Evolutionary conservation across 2,888 invertebrate species (phyloP), one percentile per base, ranked within the genome.

Genomic region (Dryococelus australis): DNA sequence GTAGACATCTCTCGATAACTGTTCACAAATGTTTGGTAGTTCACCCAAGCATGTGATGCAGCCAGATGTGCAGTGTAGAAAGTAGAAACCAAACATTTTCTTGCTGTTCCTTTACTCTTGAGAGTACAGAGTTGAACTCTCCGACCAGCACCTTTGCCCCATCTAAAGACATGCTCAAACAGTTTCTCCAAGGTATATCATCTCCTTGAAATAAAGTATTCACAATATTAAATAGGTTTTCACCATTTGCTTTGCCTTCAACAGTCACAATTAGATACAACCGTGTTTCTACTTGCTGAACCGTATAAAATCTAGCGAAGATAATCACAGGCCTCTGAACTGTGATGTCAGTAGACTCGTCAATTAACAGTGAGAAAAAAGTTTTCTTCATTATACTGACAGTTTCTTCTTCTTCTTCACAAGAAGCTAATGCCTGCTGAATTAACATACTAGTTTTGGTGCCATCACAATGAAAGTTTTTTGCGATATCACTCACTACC

Each of bases 21-120:
- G 85, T 53, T 85, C 85, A 5, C 85, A 81, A 8, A 43, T 24
- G 16, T 26, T 43, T 43, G 85, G 85, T 43, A 85, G n/a, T 85
- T 13, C 51, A 43, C 43, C 9, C 43, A 86, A 8, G 86, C 86
- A 43, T 86, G 80, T 26, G 86, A 86, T 86, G 86, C 80, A 79
- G 79, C 86, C 10, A 86, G 86, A 28, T 86, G 86, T 16, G 86
- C 27, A 43, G 35, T 80, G 80, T 86, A 80, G 86, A 27, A 86
- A 16, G 86, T 35, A 86, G 86, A 24, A 86, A 86, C 86, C 86
- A 86, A 4, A 86, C 86, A 79, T 65, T 79, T 28, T 28, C 43
- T 86, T 80, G 85, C 24, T 85, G 43, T 35, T 80, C 81, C 35
- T 35, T 81, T 10, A 81, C 81, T 81, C 81, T 81, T 27, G 81